Evolutionary conservation across 2,113 vertebrate genomes (phyloP).

Genomic region (Solenodon paradoxus): DNA sequence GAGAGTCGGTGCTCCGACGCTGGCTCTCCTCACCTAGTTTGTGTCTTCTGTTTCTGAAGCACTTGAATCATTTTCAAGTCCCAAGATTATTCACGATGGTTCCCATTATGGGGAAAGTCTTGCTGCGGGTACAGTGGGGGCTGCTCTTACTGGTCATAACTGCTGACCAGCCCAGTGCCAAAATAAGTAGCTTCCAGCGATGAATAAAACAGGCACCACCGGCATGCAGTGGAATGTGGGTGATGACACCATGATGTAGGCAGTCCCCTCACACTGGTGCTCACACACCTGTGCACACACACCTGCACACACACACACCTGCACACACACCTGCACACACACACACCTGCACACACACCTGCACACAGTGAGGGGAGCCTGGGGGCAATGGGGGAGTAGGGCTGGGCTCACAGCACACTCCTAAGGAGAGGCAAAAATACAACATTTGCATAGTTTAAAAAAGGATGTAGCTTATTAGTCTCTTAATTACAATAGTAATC

Average conservation of each 20-base stretch:
- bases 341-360: not conserved
- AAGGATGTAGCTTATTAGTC: not conserved
- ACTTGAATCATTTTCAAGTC: not conserved
- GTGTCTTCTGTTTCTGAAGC: not conserved
- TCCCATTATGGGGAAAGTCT: not conserved
- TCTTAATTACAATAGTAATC: not conserved
- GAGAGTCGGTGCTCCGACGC: too few relatives aligned
- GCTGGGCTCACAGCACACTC: not conserved
- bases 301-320: not conserved
- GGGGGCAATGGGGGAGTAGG: not conserved
- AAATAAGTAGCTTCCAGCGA: not conserved
- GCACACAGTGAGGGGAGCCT: not conserved
- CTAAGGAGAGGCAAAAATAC: not conserved
- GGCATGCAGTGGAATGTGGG: not conserved
- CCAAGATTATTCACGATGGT: not conserved
- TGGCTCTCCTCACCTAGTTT: not conserved
- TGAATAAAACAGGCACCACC: not conserved
- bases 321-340: accelerated
- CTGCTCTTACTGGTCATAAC: not conserved
- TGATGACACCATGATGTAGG: too few relatives aligned
- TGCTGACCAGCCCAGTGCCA: not conserved
- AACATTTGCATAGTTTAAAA: not conserved
- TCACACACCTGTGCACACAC: not conserved
- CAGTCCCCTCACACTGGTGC: too few relatives aligned
- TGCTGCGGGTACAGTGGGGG: not conserved